These are phyloP conservation scores for Protaetia brevitarsis DNA, from an alignment of 1,140 invertebrate species.

Conservation along the genomic window DNA sequence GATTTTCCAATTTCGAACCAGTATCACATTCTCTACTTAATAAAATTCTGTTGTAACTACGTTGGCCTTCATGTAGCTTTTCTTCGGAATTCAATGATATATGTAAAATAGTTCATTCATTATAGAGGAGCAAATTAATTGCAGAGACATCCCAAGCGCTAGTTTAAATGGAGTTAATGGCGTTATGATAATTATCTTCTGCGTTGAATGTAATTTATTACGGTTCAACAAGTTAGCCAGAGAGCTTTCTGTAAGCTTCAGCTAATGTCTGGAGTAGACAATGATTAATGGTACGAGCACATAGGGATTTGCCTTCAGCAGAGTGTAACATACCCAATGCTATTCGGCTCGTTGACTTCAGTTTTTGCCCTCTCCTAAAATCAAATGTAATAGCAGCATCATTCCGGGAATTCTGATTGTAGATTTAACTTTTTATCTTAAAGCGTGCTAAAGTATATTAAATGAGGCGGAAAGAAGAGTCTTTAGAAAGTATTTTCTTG, in stretches of 20 bases:
- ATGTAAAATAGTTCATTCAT: not conserved
- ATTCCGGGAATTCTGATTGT: too few relatives aligned
- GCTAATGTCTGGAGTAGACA: constrained; percentile 4
- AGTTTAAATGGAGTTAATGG: not conserved
- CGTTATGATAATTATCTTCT: constrained; percentile 4
- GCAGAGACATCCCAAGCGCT: not conserved
- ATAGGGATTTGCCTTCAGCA: not conserved
- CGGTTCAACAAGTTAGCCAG: constrained; percentile 6
- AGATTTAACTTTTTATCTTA: too few relatives aligned
- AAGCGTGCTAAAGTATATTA: too few relatives aligned
- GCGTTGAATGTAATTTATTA: constrained; percentile 1
- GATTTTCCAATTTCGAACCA: too few relatives aligned
- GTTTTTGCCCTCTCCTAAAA: not conserved
- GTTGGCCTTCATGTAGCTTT: too few relatives aligned
- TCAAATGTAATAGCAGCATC: too few relatives aligned
- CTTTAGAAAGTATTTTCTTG: too few relatives aligned
- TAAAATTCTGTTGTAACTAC: too few relatives aligned
- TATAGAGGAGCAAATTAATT: not conserved
- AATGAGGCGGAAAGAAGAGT: too few relatives aligned
- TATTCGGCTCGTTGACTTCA: not conserved
- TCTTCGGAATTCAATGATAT: too few relatives aligned
- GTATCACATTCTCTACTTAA: too few relatives aligned
- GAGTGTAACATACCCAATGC: not conserved
- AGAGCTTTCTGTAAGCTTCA: constrained; percentile 1
- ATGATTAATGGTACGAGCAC: not conserved